Conservation (phyloP, 1,140 invertebrate genomes). For the Panagrolaimus sp. region DNA sequence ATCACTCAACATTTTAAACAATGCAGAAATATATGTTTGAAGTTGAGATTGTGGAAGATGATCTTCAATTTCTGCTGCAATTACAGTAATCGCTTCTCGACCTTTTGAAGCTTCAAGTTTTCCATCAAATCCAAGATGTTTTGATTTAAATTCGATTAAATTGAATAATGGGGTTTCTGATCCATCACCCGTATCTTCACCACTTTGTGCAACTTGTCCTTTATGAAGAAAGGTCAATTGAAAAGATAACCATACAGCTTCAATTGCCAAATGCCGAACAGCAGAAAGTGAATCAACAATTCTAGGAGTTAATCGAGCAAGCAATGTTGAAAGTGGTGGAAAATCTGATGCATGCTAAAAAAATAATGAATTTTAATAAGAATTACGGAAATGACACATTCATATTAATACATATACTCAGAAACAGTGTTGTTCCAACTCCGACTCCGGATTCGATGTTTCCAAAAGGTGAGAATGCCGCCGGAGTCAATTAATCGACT, state of each 20-base stretch:
- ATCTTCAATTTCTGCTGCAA: constrained; percentile 52
- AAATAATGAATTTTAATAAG: constrained; percentile 13
- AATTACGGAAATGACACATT: too few relatives aligned
- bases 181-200: constrained; percentile 48
- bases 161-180: constrained; percentile 44
- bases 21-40: constrained; percentile 54
- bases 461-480: too few relatives aligned
- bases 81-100: constrained; percentile 37
- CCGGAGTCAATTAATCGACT: too few relatives aligned
- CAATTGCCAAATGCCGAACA: constrained; percentile 42
- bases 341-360: constrained; percentile 52
- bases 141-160: constrained; percentile 36
- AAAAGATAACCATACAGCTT: constrained; percentile 51
- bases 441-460: too few relatives aligned
- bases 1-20: constrained; percentile 58
- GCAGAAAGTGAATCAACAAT: constrained; percentile 53
- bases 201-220: constrained; percentile 37
- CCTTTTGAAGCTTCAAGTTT: constrained; percentile 43
- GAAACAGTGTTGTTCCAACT: too few relatives aligned
- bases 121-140: constrained; percentile 51
- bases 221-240: constrained; percentile 47
- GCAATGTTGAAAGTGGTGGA: constrained; percentile 46
- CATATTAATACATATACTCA: too few relatives aligned
- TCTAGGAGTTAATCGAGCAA: constrained; percentile 52
- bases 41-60: constrained; percentile 53